Conservation (phyloP, 2,113 vertebrate species). For the Tachysurus vachellii region DNA sequence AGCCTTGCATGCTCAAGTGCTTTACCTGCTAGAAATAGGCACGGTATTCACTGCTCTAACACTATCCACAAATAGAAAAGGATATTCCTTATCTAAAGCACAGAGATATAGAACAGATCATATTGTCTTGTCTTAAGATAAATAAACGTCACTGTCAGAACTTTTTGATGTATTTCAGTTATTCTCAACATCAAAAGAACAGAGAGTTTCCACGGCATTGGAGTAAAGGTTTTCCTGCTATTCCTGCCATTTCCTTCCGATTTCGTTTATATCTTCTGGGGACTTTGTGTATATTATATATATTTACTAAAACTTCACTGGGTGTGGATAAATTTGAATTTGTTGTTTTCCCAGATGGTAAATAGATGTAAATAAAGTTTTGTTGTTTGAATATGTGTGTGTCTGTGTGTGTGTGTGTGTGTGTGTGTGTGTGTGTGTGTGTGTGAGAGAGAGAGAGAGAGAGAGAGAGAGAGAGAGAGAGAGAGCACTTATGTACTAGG, state of each 20-base stretch:
- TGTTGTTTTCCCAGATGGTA: not conserved
- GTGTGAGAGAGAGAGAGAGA: not conserved
- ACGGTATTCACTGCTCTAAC: conserved; percentile 2
- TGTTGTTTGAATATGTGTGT: no score
- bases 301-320: not conserved
- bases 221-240: not conserved
- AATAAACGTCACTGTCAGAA: not conserved
- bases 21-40: conserved; percentile 9
- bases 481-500: not conserved
- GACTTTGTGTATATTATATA: not conserved
- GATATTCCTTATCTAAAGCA: not conserved
- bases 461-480: not conserved
- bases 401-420: no score
- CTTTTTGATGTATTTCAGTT: not conserved
- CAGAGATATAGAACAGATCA: not conserved
- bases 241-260: not conserved
- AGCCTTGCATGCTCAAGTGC: not conserved
- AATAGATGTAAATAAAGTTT: no score
- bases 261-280: not conserved
- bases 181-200: not conserved
- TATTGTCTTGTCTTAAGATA: not conserved
- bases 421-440: not conserved
- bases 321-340: not conserved
- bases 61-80: not conserved
- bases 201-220: not conserved